Conservation (phyloP, 2,113 vertebrate species). For the Myanophis thanlyinensis region DNA sequence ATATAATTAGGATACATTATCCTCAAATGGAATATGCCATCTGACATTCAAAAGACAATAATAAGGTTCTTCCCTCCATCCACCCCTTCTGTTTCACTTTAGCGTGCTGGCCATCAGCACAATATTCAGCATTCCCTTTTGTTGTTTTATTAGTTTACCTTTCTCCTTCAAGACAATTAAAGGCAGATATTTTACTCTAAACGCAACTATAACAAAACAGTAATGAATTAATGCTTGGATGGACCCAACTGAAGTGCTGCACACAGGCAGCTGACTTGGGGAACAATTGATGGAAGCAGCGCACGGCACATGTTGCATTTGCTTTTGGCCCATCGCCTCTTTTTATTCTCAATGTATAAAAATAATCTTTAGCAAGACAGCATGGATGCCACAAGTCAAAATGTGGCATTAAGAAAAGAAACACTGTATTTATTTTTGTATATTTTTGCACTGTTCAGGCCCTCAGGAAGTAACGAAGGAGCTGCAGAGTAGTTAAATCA, state of each 20-base stretch:
- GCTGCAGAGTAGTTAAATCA: not conserved
- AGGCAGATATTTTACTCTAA: not conserved
- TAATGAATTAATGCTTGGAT: not conserved
- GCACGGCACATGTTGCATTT: not conserved
- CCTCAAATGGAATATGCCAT: slow-evolving; percentile 60
- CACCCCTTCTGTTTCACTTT: not conserved
- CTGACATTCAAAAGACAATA: slow-evolving; percentile 69
- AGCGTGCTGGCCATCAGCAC: slow-evolving; percentile 22
- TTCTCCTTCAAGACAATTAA: not conserved
- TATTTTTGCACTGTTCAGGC: not conserved
- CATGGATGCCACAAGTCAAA: not conserved
- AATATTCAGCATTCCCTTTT: not conserved
- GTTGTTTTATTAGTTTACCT: slow-evolving; percentile 4
- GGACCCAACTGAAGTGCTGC: not conserved
- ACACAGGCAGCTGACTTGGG: not conserved
- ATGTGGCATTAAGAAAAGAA: not conserved
- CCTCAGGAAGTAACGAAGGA: not conserved
- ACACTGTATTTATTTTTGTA: not conserved
- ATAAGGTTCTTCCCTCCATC: slow-evolving; percentile 48
- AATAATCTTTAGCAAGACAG: not conserved
- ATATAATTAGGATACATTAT: slow-evolving; percentile 70
- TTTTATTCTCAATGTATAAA: not conserved
- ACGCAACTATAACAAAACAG: not conserved
- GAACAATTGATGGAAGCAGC: not conserved
- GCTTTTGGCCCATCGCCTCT: not conserved